Evolutionary conservation across 2,888 invertebrate species (phyloP), one percentile per base, ranked within the genome.

Genomic region (Sesia apiformis): DNA sequence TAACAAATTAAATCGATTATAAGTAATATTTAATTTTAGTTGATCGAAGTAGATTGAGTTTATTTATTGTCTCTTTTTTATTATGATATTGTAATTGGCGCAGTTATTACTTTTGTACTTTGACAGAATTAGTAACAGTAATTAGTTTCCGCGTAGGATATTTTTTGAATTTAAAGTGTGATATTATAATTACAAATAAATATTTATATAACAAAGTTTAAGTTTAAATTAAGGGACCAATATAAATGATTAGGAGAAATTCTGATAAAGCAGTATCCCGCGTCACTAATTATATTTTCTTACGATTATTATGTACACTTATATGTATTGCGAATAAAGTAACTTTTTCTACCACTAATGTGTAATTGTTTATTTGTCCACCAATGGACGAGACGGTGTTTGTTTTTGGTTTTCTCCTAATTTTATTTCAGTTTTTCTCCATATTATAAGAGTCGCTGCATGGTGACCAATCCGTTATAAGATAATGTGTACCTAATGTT

Each of bases 141-240:
- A 80, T 84, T 84, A 84, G 83, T 83, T 84, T 85, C 80, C 71
- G 86, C 65, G 78, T 84, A 85, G 82, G 80, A 83, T 84, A 79
- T 82, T 74, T 74, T 84, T 88, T 86, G 86, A 88, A 87, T 87
- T 86, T 86, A 87, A 88, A 86, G 89, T 88, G 89, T 89, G 89
- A 89, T 89, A 89, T 89, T 88, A 88, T 87, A 84, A 46, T 46
- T 46, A 46, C 46, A 46, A 46, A 46, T 46, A 86, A 85, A 84
- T 87, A 87, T 87, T 87, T 86, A 87, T 87, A 84, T 86, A 86
- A 86, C 80, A 87, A 86, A 85, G 85, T 85, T 77, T 84, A 85
- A 81, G 84, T 84, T 87, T 85, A 83, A 85, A 86, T 80, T 86
- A 88, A 88, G 89, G 89, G 88, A 89, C 89, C 88, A 89, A 89